Percentiles rank a stretch among this genome's conserved stretches.
Evolutionary conservation across 2,888 invertebrate species (phyloP).

Genomic region (Odontocerum albicorne): DNA sequence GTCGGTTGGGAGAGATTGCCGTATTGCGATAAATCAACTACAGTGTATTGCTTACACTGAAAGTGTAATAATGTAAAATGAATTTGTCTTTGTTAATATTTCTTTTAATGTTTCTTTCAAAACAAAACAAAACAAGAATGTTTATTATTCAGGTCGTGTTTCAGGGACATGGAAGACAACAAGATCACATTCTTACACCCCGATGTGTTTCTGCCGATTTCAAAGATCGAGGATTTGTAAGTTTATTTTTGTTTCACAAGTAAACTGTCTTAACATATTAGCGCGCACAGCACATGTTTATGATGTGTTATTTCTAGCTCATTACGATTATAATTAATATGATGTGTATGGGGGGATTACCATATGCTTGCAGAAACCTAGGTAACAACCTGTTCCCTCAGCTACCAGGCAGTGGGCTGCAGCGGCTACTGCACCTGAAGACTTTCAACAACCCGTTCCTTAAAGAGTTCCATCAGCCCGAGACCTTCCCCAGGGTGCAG

Average conservation of each 20-base stretch:
- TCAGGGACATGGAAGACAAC: constrained; percentile 87
- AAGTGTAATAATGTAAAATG: no score
- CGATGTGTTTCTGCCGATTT: constrained; percentile 78
- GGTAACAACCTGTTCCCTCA: constrained; percentile 85
- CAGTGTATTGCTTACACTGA: no score
- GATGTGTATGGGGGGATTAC: no score
- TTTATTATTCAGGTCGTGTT: no score
- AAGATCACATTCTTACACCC: constrained; percentile 80
- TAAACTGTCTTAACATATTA: no score
- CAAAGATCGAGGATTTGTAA: constrained; percentile 85
- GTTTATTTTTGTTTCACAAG: constrained; percentile 45
- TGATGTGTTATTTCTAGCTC: neutral
- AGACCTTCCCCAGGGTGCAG: constrained; percentile 81
- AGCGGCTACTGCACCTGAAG: constrained; percentile 80
- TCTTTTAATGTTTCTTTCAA: no score
- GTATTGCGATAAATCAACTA: no score
- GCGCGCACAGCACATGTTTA: no score
- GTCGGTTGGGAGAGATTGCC: no score
- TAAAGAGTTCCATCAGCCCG: constrained; percentile 84
- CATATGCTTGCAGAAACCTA: constrained; percentile 68
- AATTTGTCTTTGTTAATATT: no score
- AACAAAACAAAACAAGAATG: no score
- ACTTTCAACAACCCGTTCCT: constrained; percentile 90
- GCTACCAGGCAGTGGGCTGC: constrained; percentile 81
- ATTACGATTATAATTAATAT: no score